A percentile compares a stretch with the other conserved stretches of the same genome.
These are phyloP conservation scores for Chironomus striatipennis DNA, from an alignment of 1,140 invertebrate genomes.

Conservation along the genomic window DNA sequence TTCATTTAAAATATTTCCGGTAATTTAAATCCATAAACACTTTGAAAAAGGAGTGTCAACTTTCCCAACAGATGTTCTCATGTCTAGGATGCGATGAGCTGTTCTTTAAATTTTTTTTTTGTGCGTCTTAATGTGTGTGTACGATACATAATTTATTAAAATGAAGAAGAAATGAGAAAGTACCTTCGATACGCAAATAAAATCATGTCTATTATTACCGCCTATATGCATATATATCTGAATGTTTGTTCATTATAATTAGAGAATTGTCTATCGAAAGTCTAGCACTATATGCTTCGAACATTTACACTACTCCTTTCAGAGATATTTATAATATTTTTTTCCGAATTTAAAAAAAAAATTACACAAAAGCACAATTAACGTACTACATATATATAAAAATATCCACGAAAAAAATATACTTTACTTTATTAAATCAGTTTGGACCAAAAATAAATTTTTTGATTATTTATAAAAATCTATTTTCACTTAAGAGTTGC, in stretches of 20 bases:
- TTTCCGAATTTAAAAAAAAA: constrained; percentile 3
- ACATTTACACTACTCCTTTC: neutral
- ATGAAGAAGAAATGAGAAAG: no score
- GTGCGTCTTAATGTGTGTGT: no score
- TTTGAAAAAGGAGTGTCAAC: no score
- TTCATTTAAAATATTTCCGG: no score
- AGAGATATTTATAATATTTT: neutral
- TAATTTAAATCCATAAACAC: no score
- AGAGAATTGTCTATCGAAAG: constrained; percentile 19
- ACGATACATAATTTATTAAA: no score
- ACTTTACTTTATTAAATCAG: constrained; percentile 7
- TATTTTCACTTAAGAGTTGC: constrained; percentile 16
- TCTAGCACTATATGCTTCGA: neutral
- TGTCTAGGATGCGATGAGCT: no score
- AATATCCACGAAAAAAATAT: constrained; percentile 17
- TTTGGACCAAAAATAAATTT: constrained; percentile 22
- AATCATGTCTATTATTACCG: no score
- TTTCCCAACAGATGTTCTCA: no score
- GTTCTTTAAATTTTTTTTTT: no score
- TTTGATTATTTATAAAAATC: constrained; percentile 23
- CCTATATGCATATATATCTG: no score
- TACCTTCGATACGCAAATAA: no score
- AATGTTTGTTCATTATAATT: neutral
- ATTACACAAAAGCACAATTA: constrained; percentile 9
- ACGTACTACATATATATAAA: neutral